Percentiles rank a stretch among this genome's conserved stretches.
phyloP scores from a whole-genome alignment of 23 tunicate genomes.

The Botrylloides violaceus region DNA sequence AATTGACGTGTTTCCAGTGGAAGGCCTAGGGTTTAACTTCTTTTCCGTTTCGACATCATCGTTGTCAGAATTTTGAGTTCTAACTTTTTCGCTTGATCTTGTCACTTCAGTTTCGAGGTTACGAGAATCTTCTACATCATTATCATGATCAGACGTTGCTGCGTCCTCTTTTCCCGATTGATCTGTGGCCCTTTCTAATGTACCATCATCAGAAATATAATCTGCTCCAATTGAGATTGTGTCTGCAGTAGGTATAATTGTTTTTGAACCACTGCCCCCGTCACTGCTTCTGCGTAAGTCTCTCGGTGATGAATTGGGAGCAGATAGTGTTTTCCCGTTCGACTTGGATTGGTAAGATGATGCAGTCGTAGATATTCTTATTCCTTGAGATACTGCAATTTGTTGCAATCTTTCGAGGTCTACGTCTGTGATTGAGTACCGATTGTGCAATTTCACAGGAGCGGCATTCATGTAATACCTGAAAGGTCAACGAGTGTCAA shows the following conservation, averaged over 20 bases:
- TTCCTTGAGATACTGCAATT: slow-evolving; percentile 60
- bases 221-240: slow-evolving; percentile 39
- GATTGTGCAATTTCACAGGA: slow-evolving; percentile 45
- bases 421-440: slow-evolving; percentile 56
- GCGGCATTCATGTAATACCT: slow-evolving; percentile 92
- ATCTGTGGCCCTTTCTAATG: slow-evolving; percentile 8
- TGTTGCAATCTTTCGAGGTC: slow-evolving; percentile 45
- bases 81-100: background rate
- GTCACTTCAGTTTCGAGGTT: background rate
- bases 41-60: background rate
- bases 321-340: slow-evolving; percentile 13
- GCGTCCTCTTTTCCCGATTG: slow-evolving; percentile 52
- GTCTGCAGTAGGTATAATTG: slow-evolving; percentile 84
- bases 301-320: slow-evolving; percentile 60
- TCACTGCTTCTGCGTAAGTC: slow-evolving; percentile 25
- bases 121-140: background rate
- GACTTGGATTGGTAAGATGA: background rate
- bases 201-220: slow-evolving; percentile 31
- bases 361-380: slow-evolving; percentile 31
- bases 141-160: slow-evolving; percentile 58
- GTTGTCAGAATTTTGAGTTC: background rate
- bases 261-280: slow-evolving; percentile 44
- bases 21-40: too few relatives aligned
- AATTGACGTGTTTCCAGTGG: too few relatives aligned
- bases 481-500: background rate